A percentile compares a stretch with the other conserved stretches of the same genome.
Conservation (phyloP, 2,888 invertebrate species). For the Hedya salicella region DNA sequence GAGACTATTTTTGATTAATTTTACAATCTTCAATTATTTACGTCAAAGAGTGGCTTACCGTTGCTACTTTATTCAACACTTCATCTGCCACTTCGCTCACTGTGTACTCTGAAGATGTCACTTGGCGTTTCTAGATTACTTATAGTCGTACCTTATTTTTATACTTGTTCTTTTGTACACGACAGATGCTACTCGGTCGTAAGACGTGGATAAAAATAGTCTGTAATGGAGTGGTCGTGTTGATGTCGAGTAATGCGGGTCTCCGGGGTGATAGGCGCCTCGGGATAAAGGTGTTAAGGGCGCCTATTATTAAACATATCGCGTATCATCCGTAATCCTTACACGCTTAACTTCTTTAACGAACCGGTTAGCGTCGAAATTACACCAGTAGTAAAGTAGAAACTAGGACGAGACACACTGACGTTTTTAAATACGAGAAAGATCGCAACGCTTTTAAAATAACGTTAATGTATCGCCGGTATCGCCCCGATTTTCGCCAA, state of each 20-base stretch:
- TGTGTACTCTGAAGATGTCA: background rate
- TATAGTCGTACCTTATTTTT: too few relatives aligned
- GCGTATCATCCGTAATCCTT: background rate
- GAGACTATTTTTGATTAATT: background rate
- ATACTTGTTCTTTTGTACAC: background rate
- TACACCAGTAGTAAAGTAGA: too few relatives aligned
- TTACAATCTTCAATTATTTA: background rate
- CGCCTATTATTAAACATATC: constrained; percentile 21
- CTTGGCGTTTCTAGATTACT: background rate
- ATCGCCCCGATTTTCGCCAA: too few relatives aligned
- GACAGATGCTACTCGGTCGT: background rate
- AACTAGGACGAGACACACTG: too few relatives aligned
- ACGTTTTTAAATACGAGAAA: too few relatives aligned
- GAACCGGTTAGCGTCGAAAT: too few relatives aligned
- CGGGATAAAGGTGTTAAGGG: constrained; percentile 25
- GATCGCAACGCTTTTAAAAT: too few relatives aligned
- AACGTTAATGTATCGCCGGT: too few relatives aligned
- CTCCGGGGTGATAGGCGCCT: constrained; percentile 24
- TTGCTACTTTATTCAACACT: background rate
- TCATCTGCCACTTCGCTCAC: background rate
- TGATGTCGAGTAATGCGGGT: constrained; percentile 24
- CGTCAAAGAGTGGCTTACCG: background rate
- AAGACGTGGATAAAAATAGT: constrained; percentile 23
- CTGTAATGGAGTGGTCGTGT: constrained; percentile 18
- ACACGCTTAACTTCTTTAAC: background rate